These are phyloP conservation scores for Patella vulgata DNA, from an alignment of 1,140 invertebrate species.

Conservation along the genomic window DNA sequence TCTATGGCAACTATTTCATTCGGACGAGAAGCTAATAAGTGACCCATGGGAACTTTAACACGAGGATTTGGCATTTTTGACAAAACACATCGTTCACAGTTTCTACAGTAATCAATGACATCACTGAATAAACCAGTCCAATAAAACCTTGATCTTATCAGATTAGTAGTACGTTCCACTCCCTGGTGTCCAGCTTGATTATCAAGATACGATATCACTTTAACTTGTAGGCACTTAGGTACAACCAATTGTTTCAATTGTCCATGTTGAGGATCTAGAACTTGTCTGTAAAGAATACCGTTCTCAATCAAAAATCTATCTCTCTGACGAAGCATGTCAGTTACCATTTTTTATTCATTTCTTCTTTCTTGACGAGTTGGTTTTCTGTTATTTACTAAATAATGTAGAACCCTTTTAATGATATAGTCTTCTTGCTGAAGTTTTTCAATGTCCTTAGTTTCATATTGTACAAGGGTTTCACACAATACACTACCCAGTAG, in stretches of 20 bases:
- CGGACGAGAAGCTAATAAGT: conserved; percentile 22
- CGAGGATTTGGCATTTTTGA: conserved; percentile 13
- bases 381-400: conserved; percentile 4
- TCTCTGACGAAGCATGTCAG: conserved; percentile 16
- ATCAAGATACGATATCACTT: conserved; percentile 21
- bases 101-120: conserved; percentile 11
- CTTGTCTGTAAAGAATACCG: conserved; percentile 13
- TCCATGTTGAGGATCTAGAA: conserved; percentile 3
- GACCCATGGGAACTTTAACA: conserved; percentile 14
- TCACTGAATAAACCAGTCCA: conserved; percentile 19
- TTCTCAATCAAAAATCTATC: conserved; percentile 12
- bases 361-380: conserved; percentile 1
- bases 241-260: background rate
- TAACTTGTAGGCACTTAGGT: background rate
- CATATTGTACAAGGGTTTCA: too few relatives aligned
- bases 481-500: too few relatives aligned
- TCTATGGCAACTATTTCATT: conserved; percentile 28
- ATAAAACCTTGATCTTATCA: conserved; percentile 16
- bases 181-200: conserved; percentile 16
- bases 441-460: conserved; percentile 6
- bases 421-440: conserved; percentile 9
- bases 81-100: conserved; percentile 21
- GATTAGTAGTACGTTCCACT: too few relatives aligned
- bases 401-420: conserved; percentile 12
- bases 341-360: background rate